Base-by-base conservation (phyloP, 2,113 vertebrate species). In the Pomatorhinus ruficollis region DNA sequence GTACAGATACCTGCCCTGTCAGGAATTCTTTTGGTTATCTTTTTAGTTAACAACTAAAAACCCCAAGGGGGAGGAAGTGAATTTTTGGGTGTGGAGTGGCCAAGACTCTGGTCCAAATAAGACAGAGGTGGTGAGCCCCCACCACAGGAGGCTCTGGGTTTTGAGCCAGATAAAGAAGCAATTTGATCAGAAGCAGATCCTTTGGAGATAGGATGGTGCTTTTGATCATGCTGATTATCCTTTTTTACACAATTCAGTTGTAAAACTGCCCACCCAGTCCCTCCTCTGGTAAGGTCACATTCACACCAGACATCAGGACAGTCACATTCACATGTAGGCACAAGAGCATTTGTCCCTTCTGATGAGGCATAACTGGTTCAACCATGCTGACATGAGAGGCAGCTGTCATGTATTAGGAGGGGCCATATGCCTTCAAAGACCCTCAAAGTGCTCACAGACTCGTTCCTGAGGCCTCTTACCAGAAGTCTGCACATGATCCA, bases 61-160 rank as follows among this genome's bases (percentile, higher is more conserved):
- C 8, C 2, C 12, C 0, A 0, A 22, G 5, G 14, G 9, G 37
- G 21, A 37, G 17, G 6, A 59, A 35, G 17, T 57, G 9, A 52
- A 18, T 33, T 77, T 86, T 68, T 31, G 37, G 11, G 9, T 22
- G 9, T 50, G 14, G 6, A 1, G 25, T 42, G 31, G 25, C 1
- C 4, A 42, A 31, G 16, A 5, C 7, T 42, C 25, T 37, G 7
- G 35, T 59, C 21, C 0, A 0, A 76, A 35, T 22, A 42, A 11
- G 20, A n/a, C 35, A 16, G 6, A 56, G 20, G 3, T 5, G 4
- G 1, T 27, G 22, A 60, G 6, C 5, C 22, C 14, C 31, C 27
- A 37, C 22, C 25, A 12, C 5, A 27, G 17, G 18, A 68, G 31
- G 17, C 33, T 68, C 27, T 37, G 21, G 14, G 22, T 44, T 86